phyloP scores from a whole-genome alignment of 2,888 invertebrate genomes.

The Diloba caeruleocephala region DNA sequence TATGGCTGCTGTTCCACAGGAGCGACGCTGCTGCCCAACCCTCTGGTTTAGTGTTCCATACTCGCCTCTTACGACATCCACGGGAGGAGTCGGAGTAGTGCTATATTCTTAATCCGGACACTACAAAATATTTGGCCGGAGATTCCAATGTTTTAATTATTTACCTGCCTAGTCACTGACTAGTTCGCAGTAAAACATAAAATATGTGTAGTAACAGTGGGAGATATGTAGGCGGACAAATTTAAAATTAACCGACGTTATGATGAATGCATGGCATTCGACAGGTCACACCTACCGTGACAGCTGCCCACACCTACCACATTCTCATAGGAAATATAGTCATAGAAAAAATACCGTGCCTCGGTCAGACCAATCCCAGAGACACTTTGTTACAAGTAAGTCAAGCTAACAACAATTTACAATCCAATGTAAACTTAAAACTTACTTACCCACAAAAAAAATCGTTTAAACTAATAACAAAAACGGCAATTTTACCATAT shows the following conservation, averaged over 20 bases:
- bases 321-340: conserved; percentile 39
- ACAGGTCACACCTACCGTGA: conserved; percentile 42
- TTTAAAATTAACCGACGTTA: conserved; percentile 37
- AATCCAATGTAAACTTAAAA: conserved; percentile 21
- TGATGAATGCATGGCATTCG: conserved; percentile 36
- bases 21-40: too few species aligned
- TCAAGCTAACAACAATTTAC: conserved; percentile 5
- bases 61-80: too few species aligned
- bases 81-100: too few species aligned
- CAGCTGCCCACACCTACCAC: conserved; percentile 30
- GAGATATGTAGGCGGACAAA: conserved; percentile 14
- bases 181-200: conserved; percentile 8
- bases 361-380: conserved; percentile 6
- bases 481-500: conserved; percentile 52
- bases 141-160: too few species aligned
- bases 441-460: background rate
- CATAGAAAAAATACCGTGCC: conserved; percentile 12
- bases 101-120: too few species aligned
- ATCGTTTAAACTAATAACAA: conserved; percentile 17
- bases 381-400: conserved; percentile 2
- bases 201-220: conserved; percentile 19
- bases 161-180: too few species aligned
- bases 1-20: too few species aligned
- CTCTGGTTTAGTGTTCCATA: too few species aligned
- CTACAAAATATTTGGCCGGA: too few species aligned